phyloP scores from a whole-genome alignment of 2,888 invertebrate species.

The Melitaea athalia region DNA sequence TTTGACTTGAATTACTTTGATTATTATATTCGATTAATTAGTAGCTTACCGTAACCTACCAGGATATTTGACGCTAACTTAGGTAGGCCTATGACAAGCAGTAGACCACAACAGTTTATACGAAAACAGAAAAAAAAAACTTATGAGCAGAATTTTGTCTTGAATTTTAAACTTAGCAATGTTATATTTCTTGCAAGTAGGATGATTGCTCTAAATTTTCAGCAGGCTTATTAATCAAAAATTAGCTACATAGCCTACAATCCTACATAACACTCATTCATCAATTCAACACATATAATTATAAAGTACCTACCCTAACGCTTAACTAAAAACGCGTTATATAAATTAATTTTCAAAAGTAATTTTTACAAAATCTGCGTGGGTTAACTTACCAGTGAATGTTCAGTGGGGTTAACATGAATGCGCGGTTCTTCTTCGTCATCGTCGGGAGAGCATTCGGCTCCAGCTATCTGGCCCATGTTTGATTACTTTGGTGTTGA shows the following conservation, averaged over 20 bases:
- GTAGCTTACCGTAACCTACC: too few relatives aligned
- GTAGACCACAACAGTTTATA: too few relatives aligned
- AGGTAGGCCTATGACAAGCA: too few relatives aligned
- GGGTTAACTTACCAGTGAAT: constrained; percentile 74
- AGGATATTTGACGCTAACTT: too few relatives aligned
- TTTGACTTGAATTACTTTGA: too few relatives aligned
- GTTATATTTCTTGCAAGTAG: neutral
- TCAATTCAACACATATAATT: too few relatives aligned
- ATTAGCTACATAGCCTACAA: too few relatives aligned
- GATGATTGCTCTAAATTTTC: neutral
- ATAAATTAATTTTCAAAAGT: neutral
- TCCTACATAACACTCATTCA: too few relatives aligned
- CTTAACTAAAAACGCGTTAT: too few relatives aligned
- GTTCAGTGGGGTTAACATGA: constrained; percentile 75
- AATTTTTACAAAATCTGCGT: neutral
- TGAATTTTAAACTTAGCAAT: neutral
- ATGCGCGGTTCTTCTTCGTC: constrained; percentile 81
- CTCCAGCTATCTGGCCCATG: constrained; percentile 81
- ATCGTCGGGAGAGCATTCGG: constrained; percentile 77
- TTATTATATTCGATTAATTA: too few relatives aligned
- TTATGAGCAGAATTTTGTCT: neutral
- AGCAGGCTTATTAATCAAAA: neutral
- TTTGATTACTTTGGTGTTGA: constrained; percentile 45
- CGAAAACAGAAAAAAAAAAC: too few relatives aligned
- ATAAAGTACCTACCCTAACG: too few relatives aligned